Evolutionary conservation across 2,888 invertebrate genomes (phyloP), one percentile per base, ranked within the genome.

Genomic region (Apoda limacodes): DNA sequence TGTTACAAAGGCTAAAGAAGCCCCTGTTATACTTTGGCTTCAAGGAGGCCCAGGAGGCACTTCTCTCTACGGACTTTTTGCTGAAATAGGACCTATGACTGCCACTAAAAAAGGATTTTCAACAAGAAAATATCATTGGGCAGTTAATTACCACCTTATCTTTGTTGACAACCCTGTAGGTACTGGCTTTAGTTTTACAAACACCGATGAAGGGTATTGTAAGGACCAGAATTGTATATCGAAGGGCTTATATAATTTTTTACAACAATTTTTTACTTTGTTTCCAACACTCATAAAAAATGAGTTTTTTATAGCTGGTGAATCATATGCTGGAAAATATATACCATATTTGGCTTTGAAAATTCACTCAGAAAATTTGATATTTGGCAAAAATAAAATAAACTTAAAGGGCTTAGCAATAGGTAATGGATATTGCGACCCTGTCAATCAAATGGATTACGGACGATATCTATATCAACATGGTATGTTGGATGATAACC

Each of bases 161-260:
- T 88, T 83, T 51, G 83, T 88, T 34, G 88, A 88, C 44, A 87
- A 85, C 41, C 88, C 88, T 3, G 87, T 85, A 1, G 86, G 86
- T 1, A 66, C 75, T 22, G 88, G 88, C 1, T 88, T 85, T 49
- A 88, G 87, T 52, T 88, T 84, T 49, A 86, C 88, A 1, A 55
- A 78, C 1, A 49, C 62, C 25, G 62, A 80, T 1, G 48, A 61
- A 25, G 84, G 83, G 15, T 87, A 84, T 52, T 84, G 84, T 13
- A 61, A 47, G 1, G 65, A 83, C 50, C 82, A 87, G 52, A 60
- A 54, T 1, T 83, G 83, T 45, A 74, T 88, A 5, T 85, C 82
- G 1, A 55, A 63, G 22, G 82, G 84, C 34, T 60, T 88, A 1
- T 83, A 83, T 49, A 63, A 52, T 42, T 62, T 66, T 13, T 32